These are phyloP conservation scores for Plectrocnemia conspersa DNA, from an alignment of 1,140 invertebrate species.

Conservation along the genomic window DNA sequence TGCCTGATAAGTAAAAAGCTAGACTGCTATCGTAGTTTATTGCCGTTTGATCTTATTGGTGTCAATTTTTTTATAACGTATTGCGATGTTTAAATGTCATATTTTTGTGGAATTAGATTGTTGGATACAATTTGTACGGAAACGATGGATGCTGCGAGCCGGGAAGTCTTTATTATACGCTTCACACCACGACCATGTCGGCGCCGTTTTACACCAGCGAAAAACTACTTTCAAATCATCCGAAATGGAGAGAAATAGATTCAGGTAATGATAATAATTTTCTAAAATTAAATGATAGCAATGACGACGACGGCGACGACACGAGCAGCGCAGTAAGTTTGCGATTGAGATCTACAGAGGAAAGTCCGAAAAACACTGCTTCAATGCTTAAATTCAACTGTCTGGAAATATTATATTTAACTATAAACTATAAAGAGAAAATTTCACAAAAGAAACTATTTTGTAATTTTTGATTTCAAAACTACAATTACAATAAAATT, in stretches of 20 bases:
- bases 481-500: no score
- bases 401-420: no score
- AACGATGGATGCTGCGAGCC: slow-evolving; percentile 44
- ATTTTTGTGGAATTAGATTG: slow-evolving; percentile 42
- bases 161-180: slow-evolving; percentile 67
- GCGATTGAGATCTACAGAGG: no score
- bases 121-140: slow-evolving; percentile 49
- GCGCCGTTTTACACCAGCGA: slow-evolving; percentile 87
- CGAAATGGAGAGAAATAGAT: slow-evolving; percentile 71
- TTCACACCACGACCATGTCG: slow-evolving; percentile 74
- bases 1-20: neutral
- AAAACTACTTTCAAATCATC: slow-evolving; percentile 63
- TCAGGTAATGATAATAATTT: no score
- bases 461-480: no score
- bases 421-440: no score
- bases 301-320: no score
- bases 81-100: neutral
- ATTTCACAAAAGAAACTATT: no score
- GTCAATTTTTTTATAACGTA: neutral
- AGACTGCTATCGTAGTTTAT: neutral
- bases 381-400: no score
- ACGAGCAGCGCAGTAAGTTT: no score
- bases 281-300: no score
- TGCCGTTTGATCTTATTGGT: neutral
- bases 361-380: no score